Evolutionary conservation across 1,140 invertebrate genomes (phyloP).

Genomic region (Panagrolaimus sp.): DNA sequence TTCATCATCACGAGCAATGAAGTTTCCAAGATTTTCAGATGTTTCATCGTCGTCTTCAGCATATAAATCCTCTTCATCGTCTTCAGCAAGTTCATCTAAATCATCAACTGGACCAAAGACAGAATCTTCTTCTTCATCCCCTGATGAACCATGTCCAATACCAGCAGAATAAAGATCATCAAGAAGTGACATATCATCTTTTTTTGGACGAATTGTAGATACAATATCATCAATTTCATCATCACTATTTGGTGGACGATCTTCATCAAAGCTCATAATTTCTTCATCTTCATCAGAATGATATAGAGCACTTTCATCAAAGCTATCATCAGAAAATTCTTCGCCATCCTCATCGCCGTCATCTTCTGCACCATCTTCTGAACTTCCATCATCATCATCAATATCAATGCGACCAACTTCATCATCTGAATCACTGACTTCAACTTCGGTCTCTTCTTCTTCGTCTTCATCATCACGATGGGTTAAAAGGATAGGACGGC

Average conservation of each 20-base stretch:
- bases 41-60: neutral
- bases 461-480: neutral
- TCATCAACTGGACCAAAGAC: neutral
- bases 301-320: neutral
- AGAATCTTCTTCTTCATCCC: neutral
- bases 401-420: neutral
- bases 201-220: neutral
- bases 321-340: no score
- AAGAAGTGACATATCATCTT: neutral
- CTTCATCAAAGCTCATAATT: neutral
- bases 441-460: neutral
- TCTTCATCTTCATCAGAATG: neutral
- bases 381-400: neutral
- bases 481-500: neutral
- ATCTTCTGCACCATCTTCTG: neutral
- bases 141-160: neutral
- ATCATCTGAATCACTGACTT: neutral
- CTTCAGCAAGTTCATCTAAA: neutral
- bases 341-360: neutral
- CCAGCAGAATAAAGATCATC: neutral
- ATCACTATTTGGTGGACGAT: neutral
- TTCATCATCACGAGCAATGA: neutral
- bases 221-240: neutral
- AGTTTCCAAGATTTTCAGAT: neutral
- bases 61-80: neutral